These are phyloP conservation scores for Nymphalis io DNA, from an alignment of 1,140 invertebrate species.

Conservation along the genomic window DNA sequence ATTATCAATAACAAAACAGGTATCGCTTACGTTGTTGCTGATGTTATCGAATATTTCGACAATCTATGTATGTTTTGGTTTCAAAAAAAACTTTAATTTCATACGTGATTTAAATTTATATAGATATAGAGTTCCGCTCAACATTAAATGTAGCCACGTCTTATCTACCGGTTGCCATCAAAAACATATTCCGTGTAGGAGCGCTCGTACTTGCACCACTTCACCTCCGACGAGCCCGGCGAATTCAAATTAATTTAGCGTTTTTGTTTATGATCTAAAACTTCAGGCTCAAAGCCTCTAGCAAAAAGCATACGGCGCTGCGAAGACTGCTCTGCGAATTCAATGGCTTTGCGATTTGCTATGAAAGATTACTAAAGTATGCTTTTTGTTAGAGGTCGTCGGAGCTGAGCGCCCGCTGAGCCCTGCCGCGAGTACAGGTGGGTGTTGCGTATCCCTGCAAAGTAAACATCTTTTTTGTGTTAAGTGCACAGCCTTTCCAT, in stretches of 20 bases:
- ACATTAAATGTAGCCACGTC: neutral
- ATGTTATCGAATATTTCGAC: no score
- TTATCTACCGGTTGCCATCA: neutral
- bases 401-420: constrained; percentile 31
- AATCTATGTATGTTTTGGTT: no score
- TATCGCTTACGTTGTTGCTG: neutral
- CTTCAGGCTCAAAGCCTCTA: constrained; percentile 46
- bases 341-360: constrained; percentile 59
- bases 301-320: constrained; percentile 68
- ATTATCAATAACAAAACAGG: neutral
- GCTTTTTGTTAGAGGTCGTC: constrained; percentile 66
- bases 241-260: constrained; percentile 11
- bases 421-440: constrained; percentile 19
- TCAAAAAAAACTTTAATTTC: no score
- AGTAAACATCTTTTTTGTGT: neutral
- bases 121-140: no score
- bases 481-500: neutral
- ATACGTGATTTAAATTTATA: no score
- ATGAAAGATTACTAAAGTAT: constrained; percentile 55
- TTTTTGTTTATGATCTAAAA: constrained; percentile 1
- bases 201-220: neutral
- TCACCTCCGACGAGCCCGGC: neutral
- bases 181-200: neutral
- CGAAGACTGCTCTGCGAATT: constrained; percentile 66
- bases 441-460: constrained; percentile 13